A percentile compares a stretch with the other conserved stretches of the same genome.
These are phyloP conservation scores for Tamandua tetradactyla DNA, from an alignment of 2,797 vertebrate genomes.

Conservation along the genomic window DNA sequence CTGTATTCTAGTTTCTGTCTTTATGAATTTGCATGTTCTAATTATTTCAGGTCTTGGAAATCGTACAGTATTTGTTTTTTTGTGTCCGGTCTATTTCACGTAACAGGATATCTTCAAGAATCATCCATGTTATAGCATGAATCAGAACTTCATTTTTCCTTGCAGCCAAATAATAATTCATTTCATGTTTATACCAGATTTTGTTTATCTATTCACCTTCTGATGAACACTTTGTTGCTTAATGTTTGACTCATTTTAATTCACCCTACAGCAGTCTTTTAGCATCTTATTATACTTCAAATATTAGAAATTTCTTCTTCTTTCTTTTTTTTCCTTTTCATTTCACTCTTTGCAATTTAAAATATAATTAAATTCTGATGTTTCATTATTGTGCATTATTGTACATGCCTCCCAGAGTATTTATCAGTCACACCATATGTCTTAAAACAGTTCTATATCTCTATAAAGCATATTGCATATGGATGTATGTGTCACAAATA, in stretches of 20 bases:
- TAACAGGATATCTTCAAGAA: too few species aligned
- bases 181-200: too few species aligned
- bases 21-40: too few species aligned
- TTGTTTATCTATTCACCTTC: too few species aligned
- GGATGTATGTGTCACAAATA: not conserved
- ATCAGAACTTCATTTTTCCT: too few species aligned
- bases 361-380: constrained; percentile 21
- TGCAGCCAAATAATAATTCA: too few species aligned
- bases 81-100: too few species aligned
- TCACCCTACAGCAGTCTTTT: not conserved
- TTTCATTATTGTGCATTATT: not conserved
- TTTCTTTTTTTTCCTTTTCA: not conserved
- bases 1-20: too few species aligned
- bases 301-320: not conserved
- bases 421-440: not conserved
- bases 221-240: too few species aligned
- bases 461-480: constrained; percentile 1
- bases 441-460: constrained; percentile 18
- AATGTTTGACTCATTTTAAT: not conserved
- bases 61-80: too few species aligned
- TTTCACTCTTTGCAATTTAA: not conserved
- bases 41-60: too few species aligned
- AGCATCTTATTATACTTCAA: not conserved
- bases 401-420: not conserved
- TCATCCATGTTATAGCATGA: too few species aligned